Evolutionary conservation across 2,113 vertebrate species (phyloP).

Genomic region (Takifugu flavidus): DNA sequence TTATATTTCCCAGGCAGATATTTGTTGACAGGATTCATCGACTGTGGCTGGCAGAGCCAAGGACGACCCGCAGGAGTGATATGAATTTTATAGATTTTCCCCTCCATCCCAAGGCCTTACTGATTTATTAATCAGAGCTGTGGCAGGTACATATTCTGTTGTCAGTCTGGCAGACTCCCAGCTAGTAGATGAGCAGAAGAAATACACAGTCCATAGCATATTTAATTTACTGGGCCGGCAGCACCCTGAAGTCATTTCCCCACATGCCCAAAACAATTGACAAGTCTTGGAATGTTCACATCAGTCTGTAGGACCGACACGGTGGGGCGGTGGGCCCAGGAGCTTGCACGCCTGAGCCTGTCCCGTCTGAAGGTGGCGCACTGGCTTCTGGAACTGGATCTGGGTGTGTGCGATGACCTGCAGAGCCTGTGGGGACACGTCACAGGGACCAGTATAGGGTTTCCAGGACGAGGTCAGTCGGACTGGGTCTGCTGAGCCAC

Average conservation of each 20-base stretch:
- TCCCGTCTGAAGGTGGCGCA: no score
- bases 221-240: background rate
- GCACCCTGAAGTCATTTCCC: background rate
- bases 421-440: no score
- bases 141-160: conserved; percentile 10
- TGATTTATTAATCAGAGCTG: conserved; percentile 21
- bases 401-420: no score
- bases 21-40: conserved; percentile 9
- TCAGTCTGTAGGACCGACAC: no score
- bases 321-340: no score
- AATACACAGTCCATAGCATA: background rate
- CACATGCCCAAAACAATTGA: no score
- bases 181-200: background rate
- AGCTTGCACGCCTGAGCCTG: no score
- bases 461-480: no score
- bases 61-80: conserved; percentile 28
- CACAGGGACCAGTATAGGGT: no score
- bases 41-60: conserved; percentile 7
- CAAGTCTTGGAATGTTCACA: no score
- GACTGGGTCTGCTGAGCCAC: no score
- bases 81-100: conserved; percentile 17
- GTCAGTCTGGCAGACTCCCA: conserved; percentile 1
- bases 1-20: conserved; percentile 4
- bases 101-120: conserved; percentile 4
- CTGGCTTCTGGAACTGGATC: no score